Base-by-base conservation (phyloP, 2,888 invertebrate species). In the Blastobasis lacticolella region DNA sequence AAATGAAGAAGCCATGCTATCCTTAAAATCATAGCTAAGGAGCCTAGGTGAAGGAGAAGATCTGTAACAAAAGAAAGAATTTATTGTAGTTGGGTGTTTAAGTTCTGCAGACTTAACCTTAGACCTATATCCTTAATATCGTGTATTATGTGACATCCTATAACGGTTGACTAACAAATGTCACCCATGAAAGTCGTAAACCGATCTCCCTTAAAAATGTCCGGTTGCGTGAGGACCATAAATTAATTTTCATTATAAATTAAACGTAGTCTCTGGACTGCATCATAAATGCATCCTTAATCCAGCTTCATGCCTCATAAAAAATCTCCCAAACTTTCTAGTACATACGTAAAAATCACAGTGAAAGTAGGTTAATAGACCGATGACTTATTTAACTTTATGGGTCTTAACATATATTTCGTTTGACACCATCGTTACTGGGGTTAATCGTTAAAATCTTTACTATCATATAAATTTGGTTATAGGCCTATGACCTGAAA, bases 11-110 rank as follows among this genome's bases (percentile, higher is more conserved):
- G 73, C 81, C 88, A 87, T 86, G 71, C 66, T 82, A 75, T 78
- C 71, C 85, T 78, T 62, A 82, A 73, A 70, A 84, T 84, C 87
- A 88, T 87, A 68, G 73, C 81, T 77, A 66, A 52, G 62, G 54
- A 54, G 53, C 57, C 63, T 59, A 63, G 67, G 60, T 62, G 67
- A 59, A 72, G 66, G 58, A 64, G 63, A 60, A 60, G 38, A 59
- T 69, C 86, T 87, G 80, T 48, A 84, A 82, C 69, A 75, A 73
- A 64, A 54, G 56, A 54, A 23, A 23, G 23, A 61, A 58, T 41
- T 8, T 38, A n/a, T n/a, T 38, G 9, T 47, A n/a, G 10, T 6
- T 44, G n/a, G 7, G n/a, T 10, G 4, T 44, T 44, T 40, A 40
- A 40, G 1, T 9, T 8, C 41, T 9, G 1, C 4, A 6, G 41